Evolutionary conservation across 2,888 invertebrate species (phyloP).

Genomic region (Liodrosophila aerea): DNA sequence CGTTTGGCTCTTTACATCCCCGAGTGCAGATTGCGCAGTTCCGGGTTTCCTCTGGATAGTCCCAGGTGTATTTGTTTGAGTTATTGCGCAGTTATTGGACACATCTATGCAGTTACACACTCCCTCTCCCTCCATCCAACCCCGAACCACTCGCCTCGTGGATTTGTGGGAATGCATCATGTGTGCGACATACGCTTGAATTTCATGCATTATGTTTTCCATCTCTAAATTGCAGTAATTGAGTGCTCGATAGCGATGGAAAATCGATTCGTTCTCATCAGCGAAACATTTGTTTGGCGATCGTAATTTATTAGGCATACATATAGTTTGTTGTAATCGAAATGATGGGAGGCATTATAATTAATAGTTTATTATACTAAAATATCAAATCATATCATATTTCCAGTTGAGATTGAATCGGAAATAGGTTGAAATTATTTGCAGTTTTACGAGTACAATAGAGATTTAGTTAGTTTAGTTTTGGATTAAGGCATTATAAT

Average conservation of each 20-base stretch:
- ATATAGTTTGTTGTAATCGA: background rate
- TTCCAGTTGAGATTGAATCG: too few species aligned
- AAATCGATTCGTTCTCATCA: background rate
- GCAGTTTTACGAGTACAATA: too few species aligned
- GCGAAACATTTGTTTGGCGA: background rate
- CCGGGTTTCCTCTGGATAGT: constrained; percentile 24
- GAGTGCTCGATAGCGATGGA: constrained; percentile 50
- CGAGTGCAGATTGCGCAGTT: constrained; percentile 28
- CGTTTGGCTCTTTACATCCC: constrained; percentile 55
- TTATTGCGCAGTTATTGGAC: constrained; percentile 69
- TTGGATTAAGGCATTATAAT: too few species aligned
- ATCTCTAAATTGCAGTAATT: constrained; percentile 62
- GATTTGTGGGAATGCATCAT: constrained; percentile 71
- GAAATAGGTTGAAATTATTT: too few species aligned
- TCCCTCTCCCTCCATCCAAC: constrained; percentile 1
- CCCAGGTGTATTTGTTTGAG: constrained; percentile 72
- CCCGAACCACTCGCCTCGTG: constrained; percentile 13
- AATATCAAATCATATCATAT: too few species aligned
- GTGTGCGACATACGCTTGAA: constrained; percentile 62
- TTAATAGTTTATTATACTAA: too few species aligned
- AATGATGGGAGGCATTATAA: too few species aligned
- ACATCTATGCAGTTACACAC: constrained; percentile 20
- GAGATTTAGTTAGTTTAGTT: too few species aligned
- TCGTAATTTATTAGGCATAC: background rate
- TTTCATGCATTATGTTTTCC: constrained; percentile 43